Conservation (phyloP, 2,888 invertebrate genomes). For the Alcis repandata region DNA sequence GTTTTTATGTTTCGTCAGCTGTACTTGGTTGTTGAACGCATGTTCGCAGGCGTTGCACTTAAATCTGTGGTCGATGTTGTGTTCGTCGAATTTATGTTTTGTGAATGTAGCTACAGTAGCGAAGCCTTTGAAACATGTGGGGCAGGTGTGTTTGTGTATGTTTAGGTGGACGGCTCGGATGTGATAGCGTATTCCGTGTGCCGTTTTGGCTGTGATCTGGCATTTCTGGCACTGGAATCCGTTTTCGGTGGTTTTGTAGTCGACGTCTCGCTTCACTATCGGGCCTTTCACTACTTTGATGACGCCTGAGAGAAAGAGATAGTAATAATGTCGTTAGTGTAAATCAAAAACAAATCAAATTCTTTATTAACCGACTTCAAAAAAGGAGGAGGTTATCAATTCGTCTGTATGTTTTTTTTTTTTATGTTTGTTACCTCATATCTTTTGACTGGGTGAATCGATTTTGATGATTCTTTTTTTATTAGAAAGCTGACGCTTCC, state of each 20-base stretch:
- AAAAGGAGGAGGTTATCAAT: too few relatives aligned
- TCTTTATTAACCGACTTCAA: too few relatives aligned
- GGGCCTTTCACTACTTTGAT: conserved; percentile 4
- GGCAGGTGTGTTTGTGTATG: conserved; percentile 13
- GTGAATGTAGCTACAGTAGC: background rate
- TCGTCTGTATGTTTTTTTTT: too few relatives aligned
- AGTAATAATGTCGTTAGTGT: background rate
- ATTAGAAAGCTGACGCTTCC: too few relatives aligned
- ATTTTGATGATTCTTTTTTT: too few relatives aligned
- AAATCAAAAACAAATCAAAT: background rate
- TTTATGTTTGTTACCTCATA: too few relatives aligned
- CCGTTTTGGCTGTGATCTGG: background rate
- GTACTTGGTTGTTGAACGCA: conserved; percentile 66
- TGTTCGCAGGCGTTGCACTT: conserved; percentile 75
- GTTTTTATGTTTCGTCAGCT: conserved; percentile 68
- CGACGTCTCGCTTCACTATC: conserved; percentile 6
- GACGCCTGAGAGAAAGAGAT: conserved; percentile 10
- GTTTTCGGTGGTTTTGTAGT: conserved; percentile 19
- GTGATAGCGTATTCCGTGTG: background rate
- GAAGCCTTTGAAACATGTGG: background rate
- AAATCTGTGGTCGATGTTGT: conserved; percentile 69
- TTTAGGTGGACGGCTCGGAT: conserved; percentile 9
- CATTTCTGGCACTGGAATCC: conserved; percentile 17
- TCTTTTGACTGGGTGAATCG: too few relatives aligned
- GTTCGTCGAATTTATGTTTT: conserved; percentile 66